A percentile compares a stretch with the other conserved stretches of the same genome.
Conservation (phyloP, 2,888 invertebrate species). For the Ditula angustiorana region DNA sequence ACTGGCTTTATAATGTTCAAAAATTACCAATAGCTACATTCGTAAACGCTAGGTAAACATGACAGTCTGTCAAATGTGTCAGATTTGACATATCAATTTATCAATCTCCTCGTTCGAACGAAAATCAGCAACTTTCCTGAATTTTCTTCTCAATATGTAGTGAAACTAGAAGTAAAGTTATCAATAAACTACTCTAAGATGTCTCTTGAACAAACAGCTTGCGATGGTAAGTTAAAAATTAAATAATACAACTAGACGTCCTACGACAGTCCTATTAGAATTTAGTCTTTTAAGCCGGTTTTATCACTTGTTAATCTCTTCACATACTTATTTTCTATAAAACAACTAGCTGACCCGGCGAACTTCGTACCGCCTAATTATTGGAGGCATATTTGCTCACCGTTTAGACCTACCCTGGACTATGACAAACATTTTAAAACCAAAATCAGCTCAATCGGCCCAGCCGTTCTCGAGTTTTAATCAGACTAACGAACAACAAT, state of each 20-base stretch:
- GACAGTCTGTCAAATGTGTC: not conserved
- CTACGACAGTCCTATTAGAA: not conserved
- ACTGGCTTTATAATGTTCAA: too few species aligned
- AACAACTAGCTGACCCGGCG: too few species aligned
- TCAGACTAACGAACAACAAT: too few species aligned
- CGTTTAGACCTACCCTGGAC: too few species aligned
- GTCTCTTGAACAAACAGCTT: constrained; percentile 95
- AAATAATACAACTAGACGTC: not conserved
- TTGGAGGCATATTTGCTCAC: too few species aligned
- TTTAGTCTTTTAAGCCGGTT: constrained; percentile 3
- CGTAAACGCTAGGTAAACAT: not conserved
- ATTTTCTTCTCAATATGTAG: constrained; percentile 37
- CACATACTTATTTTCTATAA: not conserved
- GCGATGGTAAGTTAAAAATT: constrained; percentile 89
- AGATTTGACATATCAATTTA: constrained; percentile 3
- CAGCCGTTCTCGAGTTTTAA: too few species aligned
- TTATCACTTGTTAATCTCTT: not conserved
- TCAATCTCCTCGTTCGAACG: constrained; percentile 2
- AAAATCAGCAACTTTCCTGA: constrained; percentile 14
- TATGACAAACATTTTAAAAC: too few species aligned
- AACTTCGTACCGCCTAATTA: too few species aligned
- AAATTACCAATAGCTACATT: not conserved
- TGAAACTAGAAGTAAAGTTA: constrained; percentile 18
- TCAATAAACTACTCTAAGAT: constrained; percentile 68
- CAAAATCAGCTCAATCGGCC: too few species aligned